Base-by-base conservation (phyloP, 2,888 invertebrate species). In the Dichetophora obliterata region DNA sequence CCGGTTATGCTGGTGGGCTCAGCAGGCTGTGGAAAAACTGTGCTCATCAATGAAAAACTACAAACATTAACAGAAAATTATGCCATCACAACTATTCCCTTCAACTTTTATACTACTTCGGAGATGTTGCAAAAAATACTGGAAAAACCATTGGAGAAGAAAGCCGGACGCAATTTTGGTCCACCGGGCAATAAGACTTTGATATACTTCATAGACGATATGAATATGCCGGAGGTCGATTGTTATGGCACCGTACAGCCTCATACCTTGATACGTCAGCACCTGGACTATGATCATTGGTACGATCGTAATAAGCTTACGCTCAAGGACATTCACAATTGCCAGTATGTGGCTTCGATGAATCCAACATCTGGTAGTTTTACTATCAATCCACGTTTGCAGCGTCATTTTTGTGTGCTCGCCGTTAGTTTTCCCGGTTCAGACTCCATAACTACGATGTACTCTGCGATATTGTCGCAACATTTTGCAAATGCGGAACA, bases 301-400 rank as follows among this genome's bases (percentile, higher is more conserved):
- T 92, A 96, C 87, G 96, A 98, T 86, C 91, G 98, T 52, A 94
- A 94, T 59, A 96, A 96, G 86, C 90, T 98, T 27, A 91, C 95
- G 0, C 89, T 98, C 14, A 98, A 98, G 90, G 98, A 98, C 80
- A 97, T 98, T 78, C 97, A 97, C 88, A 98, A 98, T 86, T 98
- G 98, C 77, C 98, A 98, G 88, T 98, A 98, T 86, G 95, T 98
- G 16, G 95, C 97, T 48, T 98, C 98, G 87, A 98, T 98, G 98
- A 98, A 98, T 90, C 98, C 98, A 0, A 98, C 98, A 0, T 97
- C 98, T 34, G 98, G 98, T 68, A 97, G 97, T 86, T 98, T 98
- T 85, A 98, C 98, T 4, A 97, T 98, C 81, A 98, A 98, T 90
- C 96, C 98, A 0, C 92, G 98, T 80, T 91, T 98, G 9, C 98